Evolutionary conservation across 2,797 vertebrate species (phyloP).

Genomic region (Knipowitschia caucasica): DNA sequence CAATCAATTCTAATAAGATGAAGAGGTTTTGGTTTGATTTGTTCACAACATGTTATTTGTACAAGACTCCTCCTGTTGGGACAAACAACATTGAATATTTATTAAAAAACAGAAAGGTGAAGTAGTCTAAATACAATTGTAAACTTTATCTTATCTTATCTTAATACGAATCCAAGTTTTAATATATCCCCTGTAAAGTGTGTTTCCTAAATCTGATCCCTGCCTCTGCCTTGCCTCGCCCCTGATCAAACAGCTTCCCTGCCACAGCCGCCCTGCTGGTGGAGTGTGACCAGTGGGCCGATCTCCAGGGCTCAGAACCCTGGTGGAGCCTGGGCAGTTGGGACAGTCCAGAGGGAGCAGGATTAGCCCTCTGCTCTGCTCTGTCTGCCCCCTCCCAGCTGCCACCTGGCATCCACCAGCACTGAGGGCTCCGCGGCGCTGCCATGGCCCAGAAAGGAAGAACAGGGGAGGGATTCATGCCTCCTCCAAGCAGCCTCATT

Average conservation of each 20-base stretch:
- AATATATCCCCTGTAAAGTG: not conserved
- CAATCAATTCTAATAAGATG: too few species aligned
- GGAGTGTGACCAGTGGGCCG: slow-evolving; percentile 41
- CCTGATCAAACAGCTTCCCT: slow-evolving; percentile 1
- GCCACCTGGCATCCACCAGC: slow-evolving; percentile 78
- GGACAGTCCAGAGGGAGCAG: slow-evolving; percentile 48
- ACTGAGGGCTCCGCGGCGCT: slow-evolving; percentile 63
- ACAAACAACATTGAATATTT: too few species aligned
- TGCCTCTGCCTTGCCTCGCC: not conserved
- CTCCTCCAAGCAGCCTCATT: slow-evolving; percentile 70
- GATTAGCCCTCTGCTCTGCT: slow-evolving; percentile 42
- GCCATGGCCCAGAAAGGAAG: slow-evolving; percentile 67
- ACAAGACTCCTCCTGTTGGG: too few species aligned
- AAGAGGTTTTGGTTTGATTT: too few species aligned
- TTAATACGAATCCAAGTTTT: too few species aligned
- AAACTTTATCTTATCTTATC: too few species aligned
- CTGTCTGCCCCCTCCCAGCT: slow-evolving; percentile 73
- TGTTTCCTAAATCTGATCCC: not conserved
- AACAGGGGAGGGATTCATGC: slow-evolving; percentile 77
- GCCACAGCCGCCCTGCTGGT: slow-evolving; percentile 19
- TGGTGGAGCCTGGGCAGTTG: slow-evolving; percentile 43
- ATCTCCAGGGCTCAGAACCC: slow-evolving; percentile 51
- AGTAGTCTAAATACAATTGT: too few species aligned
- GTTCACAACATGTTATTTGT: too few species aligned
- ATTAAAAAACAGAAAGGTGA: too few species aligned